Conservation (phyloP, 1,140 invertebrate genomes). For the Grapholita molesta region DNA sequence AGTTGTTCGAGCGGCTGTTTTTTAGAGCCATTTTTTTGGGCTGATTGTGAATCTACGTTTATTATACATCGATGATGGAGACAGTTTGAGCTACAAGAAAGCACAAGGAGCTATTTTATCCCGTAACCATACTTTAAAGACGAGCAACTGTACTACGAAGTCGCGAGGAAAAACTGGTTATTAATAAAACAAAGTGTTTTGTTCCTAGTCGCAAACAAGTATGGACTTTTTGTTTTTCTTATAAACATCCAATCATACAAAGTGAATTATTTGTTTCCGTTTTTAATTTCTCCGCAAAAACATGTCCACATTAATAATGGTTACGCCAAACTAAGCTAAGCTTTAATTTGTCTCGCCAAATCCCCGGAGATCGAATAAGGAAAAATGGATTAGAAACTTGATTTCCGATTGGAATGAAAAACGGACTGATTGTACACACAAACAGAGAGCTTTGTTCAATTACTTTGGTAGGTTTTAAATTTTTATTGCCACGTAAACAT, state of each 20-base stretch:
- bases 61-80: too few species aligned
- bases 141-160: too few species aligned
- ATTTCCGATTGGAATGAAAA: background rate
- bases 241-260: background rate
- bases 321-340: background rate
- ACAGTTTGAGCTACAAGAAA: too few species aligned
- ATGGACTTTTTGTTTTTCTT: background rate
- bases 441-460: background rate
- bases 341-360: constrained; percentile 11
- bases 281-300: background rate
- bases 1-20: too few species aligned
- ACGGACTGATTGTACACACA: background rate
- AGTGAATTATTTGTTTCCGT: background rate
- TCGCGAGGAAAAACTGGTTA: too few species aligned
- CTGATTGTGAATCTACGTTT: too few species aligned
- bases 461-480: background rate
- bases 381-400: constrained; percentile 11
- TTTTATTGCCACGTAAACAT: background rate
- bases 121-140: too few species aligned
- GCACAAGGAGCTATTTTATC: too few species aligned
- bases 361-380: constrained; percentile 2
- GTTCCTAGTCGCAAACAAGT: background rate
- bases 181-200: too few species aligned
- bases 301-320: constrained; percentile 7
- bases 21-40: too few species aligned